Conservation (phyloP, 2,113 vertebrate species). For the Rhinolophus sinicus region DNA sequence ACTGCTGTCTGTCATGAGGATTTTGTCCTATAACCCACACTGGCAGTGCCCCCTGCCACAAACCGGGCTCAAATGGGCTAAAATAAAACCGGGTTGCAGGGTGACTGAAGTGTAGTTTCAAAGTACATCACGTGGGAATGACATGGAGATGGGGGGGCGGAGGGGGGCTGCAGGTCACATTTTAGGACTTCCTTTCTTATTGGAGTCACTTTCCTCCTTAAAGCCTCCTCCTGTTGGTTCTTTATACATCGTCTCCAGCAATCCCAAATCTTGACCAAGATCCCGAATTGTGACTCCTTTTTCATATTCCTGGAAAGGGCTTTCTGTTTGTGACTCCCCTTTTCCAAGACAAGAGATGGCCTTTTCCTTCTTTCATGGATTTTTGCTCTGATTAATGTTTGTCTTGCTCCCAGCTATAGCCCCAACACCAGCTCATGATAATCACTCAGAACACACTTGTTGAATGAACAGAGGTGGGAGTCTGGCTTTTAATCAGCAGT, state of each 20-base stretch:
- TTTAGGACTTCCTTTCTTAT: not conserved
- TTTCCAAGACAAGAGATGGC: not conserved
- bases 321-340: not conserved
- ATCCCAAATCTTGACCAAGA: not conserved
- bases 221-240: not conserved
- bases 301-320: not conserved
- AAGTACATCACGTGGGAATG: not conserved
- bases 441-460: not conserved
- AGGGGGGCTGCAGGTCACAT: not conserved
- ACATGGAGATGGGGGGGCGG: rapidly evolving
- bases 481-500: not conserved
- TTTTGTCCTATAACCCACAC: not conserved
- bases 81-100: not conserved
- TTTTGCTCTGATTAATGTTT: not conserved
- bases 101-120: not conserved
- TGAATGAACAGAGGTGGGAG: not conserved
- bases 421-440: not conserved
- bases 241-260: not conserved
- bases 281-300: not conserved
- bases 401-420: not conserved
- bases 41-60: not conserved
- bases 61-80: not conserved
- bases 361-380: not conserved
- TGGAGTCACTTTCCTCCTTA: not conserved
- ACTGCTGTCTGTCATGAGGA: not conserved